Conservation (phyloP, 2,113 vertebrate genomes). For the Misgurnus anguillicaudatus region DNA sequence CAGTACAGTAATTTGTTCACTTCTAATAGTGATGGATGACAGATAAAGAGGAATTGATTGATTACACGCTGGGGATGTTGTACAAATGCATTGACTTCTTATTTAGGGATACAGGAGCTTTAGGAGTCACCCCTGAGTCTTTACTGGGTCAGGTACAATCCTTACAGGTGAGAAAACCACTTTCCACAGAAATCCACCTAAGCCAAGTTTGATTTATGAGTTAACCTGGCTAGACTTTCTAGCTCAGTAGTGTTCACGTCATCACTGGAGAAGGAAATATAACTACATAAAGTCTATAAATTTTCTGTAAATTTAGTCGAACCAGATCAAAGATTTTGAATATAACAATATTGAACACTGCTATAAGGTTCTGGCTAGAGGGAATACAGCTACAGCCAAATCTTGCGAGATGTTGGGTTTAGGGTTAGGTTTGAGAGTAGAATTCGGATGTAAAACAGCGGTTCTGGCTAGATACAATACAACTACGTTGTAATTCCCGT, state of each 20-base stretch:
- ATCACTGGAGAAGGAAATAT: no score
- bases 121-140: conserved; percentile 24
- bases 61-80: conserved; percentile 35
- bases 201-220: background rate
- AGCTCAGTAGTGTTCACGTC: background rate
- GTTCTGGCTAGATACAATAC: no score
- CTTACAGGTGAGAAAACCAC: conserved; percentile 16
- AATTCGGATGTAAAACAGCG: no score
- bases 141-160: conserved; percentile 28
- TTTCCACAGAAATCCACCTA: background rate
- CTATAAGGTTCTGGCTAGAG: no score
- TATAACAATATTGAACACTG: no score
- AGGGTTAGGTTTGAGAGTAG: no score
- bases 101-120: background rate
- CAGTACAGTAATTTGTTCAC: conserved; percentile 33
- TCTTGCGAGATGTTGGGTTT: no score
- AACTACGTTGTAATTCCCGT: no score
- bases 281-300: no score
- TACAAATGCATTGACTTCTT: conserved; percentile 17
- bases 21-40: conserved; percentile 49
- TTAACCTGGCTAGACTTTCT: background rate
- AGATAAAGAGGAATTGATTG: conserved; percentile 41
- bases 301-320: no score
- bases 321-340: no score
- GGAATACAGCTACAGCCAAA: no score